Base-by-base conservation (phyloP, 2,888 invertebrate genomes). In the Ennomos fuscantarius region DNA sequence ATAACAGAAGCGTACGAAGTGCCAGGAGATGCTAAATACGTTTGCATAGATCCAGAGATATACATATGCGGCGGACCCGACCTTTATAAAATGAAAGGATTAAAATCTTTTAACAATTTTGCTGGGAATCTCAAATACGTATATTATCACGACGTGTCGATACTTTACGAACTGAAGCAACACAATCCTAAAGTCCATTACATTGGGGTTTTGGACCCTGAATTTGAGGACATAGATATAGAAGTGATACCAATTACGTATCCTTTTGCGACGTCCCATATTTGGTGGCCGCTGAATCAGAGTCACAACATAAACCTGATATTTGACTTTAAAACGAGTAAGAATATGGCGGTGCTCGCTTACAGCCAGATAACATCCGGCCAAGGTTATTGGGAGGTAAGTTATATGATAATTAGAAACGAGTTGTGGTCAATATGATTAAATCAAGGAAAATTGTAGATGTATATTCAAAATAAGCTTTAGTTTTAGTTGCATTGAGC, bases 21-120 rank as follows among this genome's bases (percentile, higher is more conserved):
- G 43, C 95, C 95, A 0, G 96, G 96, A 9, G 94, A 89, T 37
- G 87, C 90, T 1, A 84, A 82, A 94, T 79, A 94, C 93, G 93
- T 98, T 62, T 96, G 97, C 70, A 97, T 98, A 65, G 98, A 98
- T 91, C 98, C 98, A 35, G 97, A 98, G 86, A 97, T 98, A 68
- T 98, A 98, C 82, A 96, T 98, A 66, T 97, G 97, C 45, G 97
- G 97, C 11, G 98, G 97, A 2, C 96, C 97, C 1, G 96, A 97
- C 79, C 84, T 97, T 60, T 93, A 96, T 76, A 96, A 97, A 85
- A 96, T 96, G 90, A 95, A 95, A 82, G 96, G 98, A 46, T 89
- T 97, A 68, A 94, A 94, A 74, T 97, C 95, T 56, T 94, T 95
- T 71, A 96, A 97, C 82, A 97, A 96, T 86, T 97, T 97, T 80